phyloP scores from a whole-genome alignment of 2,113 vertebrate genomes.

The Xiphias gladius region DNA sequence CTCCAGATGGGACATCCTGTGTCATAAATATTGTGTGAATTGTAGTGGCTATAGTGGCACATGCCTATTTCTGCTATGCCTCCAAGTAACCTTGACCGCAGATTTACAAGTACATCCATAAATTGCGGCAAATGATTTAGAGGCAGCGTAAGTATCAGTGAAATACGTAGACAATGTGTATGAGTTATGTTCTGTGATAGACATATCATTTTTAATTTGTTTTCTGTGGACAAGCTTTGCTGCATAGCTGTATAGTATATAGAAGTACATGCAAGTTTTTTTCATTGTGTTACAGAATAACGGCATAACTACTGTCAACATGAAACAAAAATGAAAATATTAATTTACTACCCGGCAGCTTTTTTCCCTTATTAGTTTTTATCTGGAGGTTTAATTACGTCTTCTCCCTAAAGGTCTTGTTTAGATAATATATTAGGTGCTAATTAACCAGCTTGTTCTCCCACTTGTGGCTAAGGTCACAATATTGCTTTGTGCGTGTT shows the following conservation, averaged over 20 bases:
- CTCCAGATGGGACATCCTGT: constrained; percentile 80
- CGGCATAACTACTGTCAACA: constrained; percentile 7
- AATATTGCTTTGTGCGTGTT: constrained; percentile 65
- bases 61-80: constrained; percentile 58
- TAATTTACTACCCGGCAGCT: constrained; percentile 39
- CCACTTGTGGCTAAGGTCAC: constrained; percentile 60
- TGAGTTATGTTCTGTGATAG: constrained; percentile 23
- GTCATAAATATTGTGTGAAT: constrained; percentile 80
- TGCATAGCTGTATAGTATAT: not conserved
- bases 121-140: constrained; percentile 63
- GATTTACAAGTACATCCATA: constrained; percentile 64
- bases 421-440: constrained; percentile 61
- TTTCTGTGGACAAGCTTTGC: not conserved
- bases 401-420: constrained; percentile 62
- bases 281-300: constrained; percentile 4
- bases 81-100: constrained; percentile 62
- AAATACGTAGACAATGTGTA: constrained; percentile 33
- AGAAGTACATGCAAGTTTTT: not conserved
- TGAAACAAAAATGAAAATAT: constrained; percentile 33
- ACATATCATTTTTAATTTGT: constrained; percentile 19
- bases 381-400: constrained; percentile 64
- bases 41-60: constrained; percentile 60
- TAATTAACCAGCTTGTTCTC: constrained; percentile 69
- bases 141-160: constrained; percentile 37
- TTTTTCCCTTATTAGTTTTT: constrained; percentile 52